Percentiles rank a stretch among this genome's conserved stretches.
phyloP scores from a whole-genome alignment of 92 coral and sea anemone genomes.

The Heliopora coerulea region DNA sequence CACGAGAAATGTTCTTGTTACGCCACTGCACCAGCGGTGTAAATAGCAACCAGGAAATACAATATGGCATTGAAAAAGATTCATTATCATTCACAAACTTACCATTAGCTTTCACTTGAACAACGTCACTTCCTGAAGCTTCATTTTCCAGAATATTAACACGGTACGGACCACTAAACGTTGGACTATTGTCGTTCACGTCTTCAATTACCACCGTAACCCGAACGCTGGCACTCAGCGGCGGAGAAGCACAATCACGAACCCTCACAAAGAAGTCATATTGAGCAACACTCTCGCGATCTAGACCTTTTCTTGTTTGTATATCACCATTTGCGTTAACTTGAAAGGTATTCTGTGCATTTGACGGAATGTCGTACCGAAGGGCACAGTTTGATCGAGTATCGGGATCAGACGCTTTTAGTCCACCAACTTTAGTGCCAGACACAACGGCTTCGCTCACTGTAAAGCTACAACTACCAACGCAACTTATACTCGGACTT shows the following conservation, averaged over 20 bases:
- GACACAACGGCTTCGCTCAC: slow-evolving; percentile 52
- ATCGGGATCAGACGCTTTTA: slow-evolving; percentile 70
- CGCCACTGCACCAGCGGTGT: too few species aligned
- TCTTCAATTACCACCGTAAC: slow-evolving; percentile 65
- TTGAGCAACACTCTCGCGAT: slow-evolving; percentile 66
- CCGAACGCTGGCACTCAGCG: slow-evolving; percentile 57
- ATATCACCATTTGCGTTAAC: slow-evolving; percentile 58
- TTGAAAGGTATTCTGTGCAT: slow-evolving; percentile 23
- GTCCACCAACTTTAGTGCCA: slow-evolving; percentile 30
- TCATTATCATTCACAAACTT: too few species aligned
- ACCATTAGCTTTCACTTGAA: slow-evolving; percentile 83
- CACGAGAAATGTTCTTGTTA: too few species aligned
- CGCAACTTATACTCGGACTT: slow-evolving; percentile 66
- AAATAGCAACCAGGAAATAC: not conserved
- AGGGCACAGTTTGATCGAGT: slow-evolving; percentile 43
- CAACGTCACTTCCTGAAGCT: slow-evolving; percentile 49
- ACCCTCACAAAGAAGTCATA: slow-evolving; percentile 65
- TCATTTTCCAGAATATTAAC: slow-evolving; percentile 60
- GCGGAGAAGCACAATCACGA: slow-evolving; percentile 71
- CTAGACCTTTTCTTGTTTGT: slow-evolving; percentile 47
- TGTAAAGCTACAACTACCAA: slow-evolving; percentile 49
- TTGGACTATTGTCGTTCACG: slow-evolving; percentile 69
- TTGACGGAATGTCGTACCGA: slow-evolving; percentile 41
- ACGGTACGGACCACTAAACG: slow-evolving; percentile 54
- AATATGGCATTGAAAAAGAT: too few species aligned